Base-by-base conservation (phyloP, 1,140 invertebrate species). In the Ips typographus region DNA sequence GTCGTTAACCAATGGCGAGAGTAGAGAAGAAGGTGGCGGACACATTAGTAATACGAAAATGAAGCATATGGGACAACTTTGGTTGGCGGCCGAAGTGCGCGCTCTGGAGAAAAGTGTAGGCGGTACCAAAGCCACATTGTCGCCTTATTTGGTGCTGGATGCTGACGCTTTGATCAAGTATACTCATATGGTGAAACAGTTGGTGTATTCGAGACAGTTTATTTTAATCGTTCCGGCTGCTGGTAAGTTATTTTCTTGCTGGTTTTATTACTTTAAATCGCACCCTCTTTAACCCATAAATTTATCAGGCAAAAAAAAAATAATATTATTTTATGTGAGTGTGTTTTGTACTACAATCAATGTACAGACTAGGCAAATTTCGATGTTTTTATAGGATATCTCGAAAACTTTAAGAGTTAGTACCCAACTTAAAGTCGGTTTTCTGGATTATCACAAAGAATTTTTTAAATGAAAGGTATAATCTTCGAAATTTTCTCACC, bases 161-260 rank as follows among this genome's bases (percentile, higher is more conserved):
- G 84, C 88, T 4, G 87, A 89, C 68, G 87, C 87, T 37, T 83
- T 94, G 22, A 88, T 88, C 60, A 85, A 89, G 67, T 87, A 90
- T 76, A 88, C 90, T 61, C 84, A 87, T 39, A 83, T 89, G 49
- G 86, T 96, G 36, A 94, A 93, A 76, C 90, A 92, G 72, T 81
- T 97, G 42, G 87, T 93, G 3, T 84, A 85, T 73, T 85, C 88
- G 1, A 89, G 88, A 65, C 89, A 90, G 74, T 92, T 93, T 76
- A 89, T 95, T 65, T 83, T 94, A 40, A 83, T 95, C 37, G 88
- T 95, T 71, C 93, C 93, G 2, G 85, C 87, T 74, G 85, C 89
- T 77, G 92, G 92, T 94, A 76, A 61, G 67, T 68, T 22, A 40
- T 5, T 2, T 42, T 42, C 53, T 22, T 22, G 22, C 22, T 22